These are phyloP conservation scores for Orthosia gothica DNA, from an alignment of 2,888 invertebrate species.

Conservation along the genomic window DNA sequence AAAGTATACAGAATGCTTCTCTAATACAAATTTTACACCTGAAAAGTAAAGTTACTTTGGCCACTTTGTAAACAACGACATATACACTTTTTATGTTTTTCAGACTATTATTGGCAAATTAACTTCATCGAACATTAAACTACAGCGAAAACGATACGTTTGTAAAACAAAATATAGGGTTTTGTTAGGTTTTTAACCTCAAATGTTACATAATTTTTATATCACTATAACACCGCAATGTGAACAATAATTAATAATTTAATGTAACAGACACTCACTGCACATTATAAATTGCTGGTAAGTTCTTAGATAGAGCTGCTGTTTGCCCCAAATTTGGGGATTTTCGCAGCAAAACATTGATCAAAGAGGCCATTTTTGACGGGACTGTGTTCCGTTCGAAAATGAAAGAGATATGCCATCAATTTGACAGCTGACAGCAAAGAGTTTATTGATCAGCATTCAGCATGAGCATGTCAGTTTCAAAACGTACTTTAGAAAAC, in stretches of 20 bases:
- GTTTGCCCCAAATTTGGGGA: slow-evolving; percentile 85
- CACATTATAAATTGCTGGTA: slow-evolving; percentile 88
- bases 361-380: slow-evolving; percentile 88
- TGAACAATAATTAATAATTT: slow-evolving; percentile 41
- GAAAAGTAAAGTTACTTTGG: neutral
- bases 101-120: neutral
- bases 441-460: slow-evolving; percentile 1
- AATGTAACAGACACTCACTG: slow-evolving; percentile 84
- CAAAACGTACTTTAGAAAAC: too few relatives aligned
- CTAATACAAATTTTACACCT: neutral
- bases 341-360: slow-evolving; percentile 92
- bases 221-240: slow-evolving; percentile 54
- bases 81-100: neutral
- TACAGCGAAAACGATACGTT: neutral
- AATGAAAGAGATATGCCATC: slow-evolving; percentile 36
- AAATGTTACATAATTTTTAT: slow-evolving; percentile 87
- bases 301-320: slow-evolving; percentile 86
- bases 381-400: slow-evolving; percentile 75
- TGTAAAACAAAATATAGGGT: slow-evolving; percentile 39
- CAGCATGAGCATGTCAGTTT: neutral
- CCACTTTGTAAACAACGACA: neutral
- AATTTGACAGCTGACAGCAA: slow-evolving; percentile 34
- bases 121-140: neutral
- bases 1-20: neutral
- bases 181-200: slow-evolving; percentile 77